A percentile compares a stretch with the other conserved stretches of the same genome.
These are phyloP conservation scores for Anthopleura sola DNA, from an alignment of 64 coral and sea anemone genomes.

Conservation along the genomic window DNA sequence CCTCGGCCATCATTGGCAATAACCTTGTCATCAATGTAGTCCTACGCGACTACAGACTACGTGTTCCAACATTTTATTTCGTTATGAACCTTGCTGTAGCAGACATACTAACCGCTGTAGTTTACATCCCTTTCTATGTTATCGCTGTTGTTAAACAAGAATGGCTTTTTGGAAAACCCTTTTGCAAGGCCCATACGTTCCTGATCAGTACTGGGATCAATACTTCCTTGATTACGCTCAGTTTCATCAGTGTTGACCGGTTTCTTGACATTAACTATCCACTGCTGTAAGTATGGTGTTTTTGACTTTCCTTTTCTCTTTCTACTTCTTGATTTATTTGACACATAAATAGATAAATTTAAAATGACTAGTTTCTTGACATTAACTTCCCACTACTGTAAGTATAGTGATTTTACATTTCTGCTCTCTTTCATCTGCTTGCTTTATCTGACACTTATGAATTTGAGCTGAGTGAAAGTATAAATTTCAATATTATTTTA, in stretches of 20 bases:
- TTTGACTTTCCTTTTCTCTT: background rate
- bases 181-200: constrained; percentile 60
- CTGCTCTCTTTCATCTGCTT: too few species aligned
- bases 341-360: too few species aligned
- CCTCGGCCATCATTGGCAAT: constrained; percentile 72
- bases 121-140: constrained; percentile 78
- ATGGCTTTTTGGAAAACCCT: constrained; percentile 36
- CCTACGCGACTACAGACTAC: constrained; percentile 49
- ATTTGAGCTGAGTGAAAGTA: background rate
- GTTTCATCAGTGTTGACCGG: constrained; percentile 70
- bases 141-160: constrained; percentile 44
- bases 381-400: too few species aligned
- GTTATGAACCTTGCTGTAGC: constrained; percentile 70
- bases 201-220: constrained; percentile 75
- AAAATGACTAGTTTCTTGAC: too few species aligned
- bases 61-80: constrained; percentile 86
- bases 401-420: too few species aligned
- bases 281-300: constrained; percentile 46
- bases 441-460: too few species aligned
- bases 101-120: constrained; percentile 60
- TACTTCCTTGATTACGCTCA: constrained; percentile 63
- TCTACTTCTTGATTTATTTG: too few species aligned
- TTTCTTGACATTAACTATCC: constrained; percentile 74
- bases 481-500: background rate
- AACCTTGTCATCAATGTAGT: constrained; percentile 52